Evolutionary conservation across 2,888 invertebrate species (phyloP), one percentile per base, ranked within the genome.

Genomic region (Idaea biselata): DNA sequence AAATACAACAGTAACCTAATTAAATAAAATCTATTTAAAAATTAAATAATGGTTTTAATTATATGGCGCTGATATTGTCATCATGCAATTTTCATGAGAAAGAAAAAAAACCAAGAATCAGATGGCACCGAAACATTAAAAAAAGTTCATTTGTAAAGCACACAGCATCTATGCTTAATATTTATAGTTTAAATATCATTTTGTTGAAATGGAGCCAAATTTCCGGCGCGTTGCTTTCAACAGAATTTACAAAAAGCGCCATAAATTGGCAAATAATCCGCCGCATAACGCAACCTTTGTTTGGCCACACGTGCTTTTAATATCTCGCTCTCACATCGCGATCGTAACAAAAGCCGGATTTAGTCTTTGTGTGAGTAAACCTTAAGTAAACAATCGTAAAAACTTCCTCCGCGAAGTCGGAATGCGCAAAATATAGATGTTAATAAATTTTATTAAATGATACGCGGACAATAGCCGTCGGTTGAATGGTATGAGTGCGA

Each of bases 221-320:
- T 86, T 91, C 92, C 92, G 88, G 88, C 76, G 82, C 72, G 82
- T 80, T 78, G 88, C 87, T 91, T 91, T 89, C 89, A 89, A 84
- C 91, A 81, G 84, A 87, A 87, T 87, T 88, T 86, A 89, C 89
- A 92, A 91, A 92, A 92, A 91, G 91, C 83, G 84, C 89, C 86
- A 92, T 91, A 91, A 92, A 92, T 92, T 91, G 92, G 91, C 91
- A 89, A 90, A 92, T 92, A 91, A 92, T 92, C 92, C 88, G 86
- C 92, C 91, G 89, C 91, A 92, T 91, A 91, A 91, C 91, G 91
- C 82, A 89, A 92, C 92, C 91, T 91, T 92, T 92, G 92, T 92
- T 88, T 90, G 92, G 89, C 89, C 92, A 91, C 92, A 92, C 92
- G 91, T 92, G 92, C 91, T 91, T 91, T 92, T 91, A 91, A 92